A percentile compares a stretch with the other conserved stretches of the same genome.
These are phyloP conservation scores for Chalcosyrphus nemorum DNA, from an alignment of 2,888 invertebrate species.

Conservation along the genomic window DNA sequence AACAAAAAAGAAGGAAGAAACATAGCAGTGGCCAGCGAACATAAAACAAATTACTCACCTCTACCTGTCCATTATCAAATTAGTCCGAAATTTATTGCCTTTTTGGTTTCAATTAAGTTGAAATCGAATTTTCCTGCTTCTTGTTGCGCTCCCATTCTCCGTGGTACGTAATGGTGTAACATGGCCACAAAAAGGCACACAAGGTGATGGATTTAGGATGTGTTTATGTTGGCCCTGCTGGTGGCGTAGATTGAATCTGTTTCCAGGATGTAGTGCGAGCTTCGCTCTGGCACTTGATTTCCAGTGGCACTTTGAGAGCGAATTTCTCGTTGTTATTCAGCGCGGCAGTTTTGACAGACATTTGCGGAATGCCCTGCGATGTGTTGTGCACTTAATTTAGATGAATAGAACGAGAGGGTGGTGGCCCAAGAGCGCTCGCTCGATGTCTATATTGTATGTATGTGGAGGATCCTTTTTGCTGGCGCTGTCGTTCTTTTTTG, in stretches of 20 bases:
- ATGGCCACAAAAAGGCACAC: constrained; percentile 39
- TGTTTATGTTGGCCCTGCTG: constrained; percentile 50
- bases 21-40: constrained; percentile 23
- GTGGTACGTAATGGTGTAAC: constrained; percentile 30
- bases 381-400: constrained; percentile 63
- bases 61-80: constrained; percentile 72
- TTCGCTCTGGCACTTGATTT: constrained; percentile 44
- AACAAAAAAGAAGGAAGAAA: constrained; percentile 4
- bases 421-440: too few relatives aligned
- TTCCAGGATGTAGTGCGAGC: background rate
- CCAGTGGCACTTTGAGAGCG: constrained; percentile 27
- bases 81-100: constrained; percentile 72
- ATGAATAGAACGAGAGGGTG: constrained; percentile 14
- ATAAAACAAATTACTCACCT: constrained; percentile 70
- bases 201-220: constrained; percentile 68
- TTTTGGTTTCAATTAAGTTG: constrained; percentile 72
- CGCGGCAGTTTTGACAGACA: constrained; percentile 63
- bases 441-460: background rate
- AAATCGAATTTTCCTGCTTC: constrained; percentile 68
- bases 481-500: background rate
- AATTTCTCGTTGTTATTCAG: constrained; percentile 54
- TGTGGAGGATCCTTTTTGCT: background rate
- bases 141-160: constrained; percentile 35
- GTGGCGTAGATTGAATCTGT: constrained; percentile 35
- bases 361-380: constrained; percentile 58